Evolutionary conservation across 2,113 vertebrate genomes (phyloP).

Genomic region (Dipodomys stephensi): DNA sequence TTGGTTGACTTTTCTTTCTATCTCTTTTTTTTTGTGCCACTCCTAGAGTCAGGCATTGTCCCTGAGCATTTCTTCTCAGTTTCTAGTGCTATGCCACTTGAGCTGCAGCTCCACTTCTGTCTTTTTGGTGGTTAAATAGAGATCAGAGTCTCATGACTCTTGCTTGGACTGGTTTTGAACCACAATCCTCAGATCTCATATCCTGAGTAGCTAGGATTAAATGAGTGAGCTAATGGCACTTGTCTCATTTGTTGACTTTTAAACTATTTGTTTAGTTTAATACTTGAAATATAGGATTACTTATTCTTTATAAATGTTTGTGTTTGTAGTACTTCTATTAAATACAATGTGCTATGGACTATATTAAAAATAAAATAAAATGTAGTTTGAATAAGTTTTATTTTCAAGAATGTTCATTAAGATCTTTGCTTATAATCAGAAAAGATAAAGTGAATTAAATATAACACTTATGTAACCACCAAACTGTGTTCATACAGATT

Average conservation of each 20-base stretch:
- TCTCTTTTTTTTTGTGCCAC: too few species aligned
- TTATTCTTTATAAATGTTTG: not conserved
- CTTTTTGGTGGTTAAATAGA: too few species aligned
- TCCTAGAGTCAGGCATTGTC: too few species aligned
- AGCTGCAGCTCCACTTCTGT: too few species aligned
- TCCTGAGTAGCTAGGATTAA: too few species aligned
- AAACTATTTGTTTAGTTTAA: not conserved
- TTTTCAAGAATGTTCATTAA: not conserved
- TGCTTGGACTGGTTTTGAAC: too few species aligned
- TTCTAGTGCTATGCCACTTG: too few species aligned
- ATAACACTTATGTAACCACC: not conserved
- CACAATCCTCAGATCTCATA: too few species aligned
- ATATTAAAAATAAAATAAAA: conserved; percentile 1
- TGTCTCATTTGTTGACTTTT: not conserved
- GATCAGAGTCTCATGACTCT: too few species aligned
- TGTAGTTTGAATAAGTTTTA: conserved; percentile 2
- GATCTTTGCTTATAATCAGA: not conserved
- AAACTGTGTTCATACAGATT: not conserved
- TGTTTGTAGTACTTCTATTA: not conserved
- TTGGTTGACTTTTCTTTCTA: too few species aligned
- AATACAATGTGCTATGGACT: not conserved
- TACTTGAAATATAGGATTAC: not conserved
- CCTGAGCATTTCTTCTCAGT: too few species aligned
- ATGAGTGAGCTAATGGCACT: too few species aligned
- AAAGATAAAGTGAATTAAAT: not conserved